Percentiles rank a stretch among this genome's conserved stretches.
Evolutionary conservation across 2,888 invertebrate genomes (phyloP).

Genomic region (Cerceris ruficornis): DNA sequence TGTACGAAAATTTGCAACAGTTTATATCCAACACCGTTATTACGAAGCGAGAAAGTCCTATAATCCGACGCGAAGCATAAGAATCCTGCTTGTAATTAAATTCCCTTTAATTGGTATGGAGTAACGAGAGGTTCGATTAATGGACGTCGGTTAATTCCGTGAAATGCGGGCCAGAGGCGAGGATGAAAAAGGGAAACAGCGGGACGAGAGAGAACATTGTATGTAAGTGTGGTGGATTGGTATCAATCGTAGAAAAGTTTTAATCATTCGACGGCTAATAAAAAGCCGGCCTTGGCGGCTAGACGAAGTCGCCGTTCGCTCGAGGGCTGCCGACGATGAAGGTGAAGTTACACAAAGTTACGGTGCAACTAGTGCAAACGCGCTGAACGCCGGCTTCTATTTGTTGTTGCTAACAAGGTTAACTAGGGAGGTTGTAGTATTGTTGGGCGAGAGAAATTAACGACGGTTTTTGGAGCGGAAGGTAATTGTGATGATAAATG

Average conservation of each 20-base stretch:
- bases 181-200: slow-evolving; percentile 19
- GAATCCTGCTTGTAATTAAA: slow-evolving; percentile 45
- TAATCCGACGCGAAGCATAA: slow-evolving; percentile 42
- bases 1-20: slow-evolving; percentile 15
- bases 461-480: slow-evolving; percentile 15
- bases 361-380: slow-evolving; percentile 29
- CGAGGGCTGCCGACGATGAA: slow-evolving; percentile 5
- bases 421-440: slow-evolving; percentile 2
- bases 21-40: not conserved
- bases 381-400: slow-evolving; percentile 21
- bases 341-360: slow-evolving; percentile 41
- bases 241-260: slow-evolving; percentile 63
- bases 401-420: slow-evolving; percentile 49
- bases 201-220: slow-evolving; percentile 36
- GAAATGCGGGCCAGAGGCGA: slow-evolving; percentile 10
- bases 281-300: slow-evolving; percentile 17
- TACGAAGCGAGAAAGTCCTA: slow-evolving; percentile 53
- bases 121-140: slow-evolving; percentile 56
- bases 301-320: not conserved
- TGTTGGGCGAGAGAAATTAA: slow-evolving; percentile 15
- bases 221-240: slow-evolving; percentile 21
- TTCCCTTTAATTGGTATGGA: slow-evolving; percentile 44
- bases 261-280: slow-evolving; percentile 54
- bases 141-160: slow-evolving; percentile 30
- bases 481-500: not conserved